phyloP scores from a whole-genome alignment of 2,797 vertebrate genomes.

The Delichon dasypus region DNA sequence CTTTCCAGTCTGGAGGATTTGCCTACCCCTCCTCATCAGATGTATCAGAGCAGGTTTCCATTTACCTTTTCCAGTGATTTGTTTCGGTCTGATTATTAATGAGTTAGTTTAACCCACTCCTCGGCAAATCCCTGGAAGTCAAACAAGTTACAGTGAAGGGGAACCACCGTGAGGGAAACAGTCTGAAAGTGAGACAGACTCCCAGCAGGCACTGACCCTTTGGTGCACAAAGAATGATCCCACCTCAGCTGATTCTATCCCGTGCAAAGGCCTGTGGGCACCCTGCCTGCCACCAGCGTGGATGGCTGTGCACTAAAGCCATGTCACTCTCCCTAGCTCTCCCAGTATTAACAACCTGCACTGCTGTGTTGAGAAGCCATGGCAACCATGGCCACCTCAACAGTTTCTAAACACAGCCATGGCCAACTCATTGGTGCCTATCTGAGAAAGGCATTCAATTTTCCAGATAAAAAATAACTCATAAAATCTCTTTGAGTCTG shows the following conservation, averaged over 20 bases:
- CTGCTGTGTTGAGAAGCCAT: background rate
- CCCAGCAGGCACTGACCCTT: background rate
- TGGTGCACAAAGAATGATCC: background rate
- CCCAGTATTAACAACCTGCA: background rate
- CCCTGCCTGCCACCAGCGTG: background rate
- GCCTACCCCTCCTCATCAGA: slow-evolving; percentile 41
- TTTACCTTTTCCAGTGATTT: slow-evolving; percentile 57
- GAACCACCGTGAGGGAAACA: background rate
- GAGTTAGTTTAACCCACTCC: slow-evolving; percentile 58
- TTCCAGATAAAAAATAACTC: background rate
- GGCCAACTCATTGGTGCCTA: background rate
- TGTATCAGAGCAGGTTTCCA: slow-evolving; percentile 60
- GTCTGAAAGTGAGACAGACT: background rate
- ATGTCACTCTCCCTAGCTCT: background rate
- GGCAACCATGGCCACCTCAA: background rate
- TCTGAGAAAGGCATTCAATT: background rate
- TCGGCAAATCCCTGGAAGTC: background rate
- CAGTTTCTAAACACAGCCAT: background rate
- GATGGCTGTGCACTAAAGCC: background rate
- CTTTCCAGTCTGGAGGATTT: slow-evolving; percentile 33
- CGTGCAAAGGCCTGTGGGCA: background rate
- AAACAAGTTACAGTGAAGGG: background rate
- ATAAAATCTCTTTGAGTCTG: background rate
- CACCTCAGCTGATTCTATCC: background rate
- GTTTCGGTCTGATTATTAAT: slow-evolving; percentile 54